Conservation (phyloP, 2,113 vertebrate genomes). For the Tauraco erythrolophus region DNA sequence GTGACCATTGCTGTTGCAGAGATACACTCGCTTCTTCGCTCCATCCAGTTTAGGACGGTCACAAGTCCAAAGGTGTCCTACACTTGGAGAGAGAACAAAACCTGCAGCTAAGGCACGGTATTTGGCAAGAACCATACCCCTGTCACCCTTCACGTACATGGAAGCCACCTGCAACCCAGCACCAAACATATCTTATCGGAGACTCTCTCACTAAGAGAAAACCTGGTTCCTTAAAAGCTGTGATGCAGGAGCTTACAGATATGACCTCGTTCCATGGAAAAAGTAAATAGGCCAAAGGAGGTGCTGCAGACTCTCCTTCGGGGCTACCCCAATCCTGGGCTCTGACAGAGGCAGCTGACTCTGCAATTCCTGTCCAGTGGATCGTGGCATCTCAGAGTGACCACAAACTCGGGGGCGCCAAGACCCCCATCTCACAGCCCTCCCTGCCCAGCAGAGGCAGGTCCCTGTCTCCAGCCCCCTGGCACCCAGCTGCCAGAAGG, state of each 20-base stretch:
- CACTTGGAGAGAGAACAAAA: neutral
- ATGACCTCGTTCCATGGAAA: neutral
- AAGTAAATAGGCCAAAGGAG: neutral
- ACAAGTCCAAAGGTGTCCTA: neutral
- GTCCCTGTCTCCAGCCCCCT: fast-evolving
- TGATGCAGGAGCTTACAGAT: fast-evolving
- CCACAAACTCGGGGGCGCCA: fast-evolving
- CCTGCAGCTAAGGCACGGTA: fast-evolving
- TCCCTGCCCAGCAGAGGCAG: neutral
- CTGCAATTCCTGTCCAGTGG: neutral
- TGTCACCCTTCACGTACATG: fast-evolving
- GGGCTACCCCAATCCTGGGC: too few relatives aligned
- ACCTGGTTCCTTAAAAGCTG: neutral
- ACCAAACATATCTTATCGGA: neutral
- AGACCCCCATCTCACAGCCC: neutral
- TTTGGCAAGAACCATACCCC: neutral
- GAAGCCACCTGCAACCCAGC: neutral
- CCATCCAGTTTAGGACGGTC: neutral
- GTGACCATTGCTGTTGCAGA: neutral
- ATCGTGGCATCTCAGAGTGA: fast-evolving
- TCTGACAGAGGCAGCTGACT: neutral
- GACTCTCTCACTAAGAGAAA: neutral
- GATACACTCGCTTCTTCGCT: neutral
- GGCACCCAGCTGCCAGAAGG: fast-evolving
- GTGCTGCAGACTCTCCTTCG: neutral